Evolutionary conservation across 2,888 invertebrate species (phyloP).

Genomic region (Drosophila histrio): DNA sequence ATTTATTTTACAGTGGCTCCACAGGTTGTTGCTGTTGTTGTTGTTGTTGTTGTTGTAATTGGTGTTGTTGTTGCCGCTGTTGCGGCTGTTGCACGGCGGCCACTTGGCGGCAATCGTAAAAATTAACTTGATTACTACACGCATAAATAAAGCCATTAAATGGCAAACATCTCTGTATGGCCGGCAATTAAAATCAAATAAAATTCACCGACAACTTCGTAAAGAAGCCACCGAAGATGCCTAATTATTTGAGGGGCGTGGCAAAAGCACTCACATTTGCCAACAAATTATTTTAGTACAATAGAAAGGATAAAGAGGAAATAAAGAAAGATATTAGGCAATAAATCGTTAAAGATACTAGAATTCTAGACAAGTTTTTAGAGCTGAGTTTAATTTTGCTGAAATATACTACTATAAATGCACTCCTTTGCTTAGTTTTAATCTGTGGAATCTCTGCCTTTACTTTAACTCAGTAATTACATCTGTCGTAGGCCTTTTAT

Average conservation of each 20-base stretch:
- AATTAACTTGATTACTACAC: slow-evolving; percentile 77
- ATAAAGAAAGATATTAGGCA: neutral
- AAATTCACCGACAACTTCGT: slow-evolving; percentile 52
- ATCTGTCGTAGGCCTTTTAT: slow-evolving; percentile 14
- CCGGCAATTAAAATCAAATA: slow-evolving; percentile 76
- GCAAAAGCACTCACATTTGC: neutral
- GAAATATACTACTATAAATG: too few species aligned
- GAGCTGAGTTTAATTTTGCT: too few species aligned
- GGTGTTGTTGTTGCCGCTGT: slow-evolving; percentile 32
- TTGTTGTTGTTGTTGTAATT: slow-evolving; percentile 25
- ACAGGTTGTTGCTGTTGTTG: slow-evolving; percentile 20
- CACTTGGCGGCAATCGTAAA: slow-evolving; percentile 71
- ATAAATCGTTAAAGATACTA: neutral
- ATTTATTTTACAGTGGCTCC: slow-evolving; percentile 60
- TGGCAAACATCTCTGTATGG: slow-evolving; percentile 55
- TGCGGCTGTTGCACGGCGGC: slow-evolving; percentile 37
- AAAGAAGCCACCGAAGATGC: slow-evolving; percentile 23
- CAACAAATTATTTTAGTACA: too few species aligned
- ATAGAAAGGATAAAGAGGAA: neutral
- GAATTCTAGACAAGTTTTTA: too few species aligned
- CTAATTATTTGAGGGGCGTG: slow-evolving; percentile 22
- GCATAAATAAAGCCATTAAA: slow-evolving; percentile 79
- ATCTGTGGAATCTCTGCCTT: neutral
- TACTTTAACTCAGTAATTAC: neutral
- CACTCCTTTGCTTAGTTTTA: neutral